Evolutionary conservation across 2,888 invertebrate species (phyloP).

Genomic region (Drosophila leonis): DNA sequence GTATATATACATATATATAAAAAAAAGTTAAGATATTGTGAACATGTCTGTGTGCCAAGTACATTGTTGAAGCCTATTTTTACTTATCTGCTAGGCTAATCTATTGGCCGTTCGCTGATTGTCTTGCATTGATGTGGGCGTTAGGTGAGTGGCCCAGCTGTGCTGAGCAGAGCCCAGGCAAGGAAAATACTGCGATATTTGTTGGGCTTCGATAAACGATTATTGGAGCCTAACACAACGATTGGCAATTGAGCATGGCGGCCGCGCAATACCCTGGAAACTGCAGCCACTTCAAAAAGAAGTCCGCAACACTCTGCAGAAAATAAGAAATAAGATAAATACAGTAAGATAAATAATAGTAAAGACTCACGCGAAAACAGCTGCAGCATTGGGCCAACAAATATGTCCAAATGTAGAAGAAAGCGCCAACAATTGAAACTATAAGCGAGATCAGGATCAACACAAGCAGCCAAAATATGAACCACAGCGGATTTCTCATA

Average conservation of each 20-base stretch:
- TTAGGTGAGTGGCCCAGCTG: neutral
- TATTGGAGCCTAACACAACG: conserved; percentile 23
- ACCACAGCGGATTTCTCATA: conserved; percentile 51
- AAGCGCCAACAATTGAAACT: conserved; percentile 35
- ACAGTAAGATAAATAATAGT: neutral
- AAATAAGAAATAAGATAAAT: too few species aligned
- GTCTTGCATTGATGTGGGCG: conserved; percentile 9
- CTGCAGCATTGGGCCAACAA: conserved; percentile 42
- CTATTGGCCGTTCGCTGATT: conserved; percentile 36
- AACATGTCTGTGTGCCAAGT: conserved; percentile 1
- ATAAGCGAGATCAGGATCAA: conserved; percentile 32
- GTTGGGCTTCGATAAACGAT: conserved; percentile 2
- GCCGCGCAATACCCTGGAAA: conserved; percentile 52
- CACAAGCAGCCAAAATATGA: conserved; percentile 44
- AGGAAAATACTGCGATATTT: neutral
- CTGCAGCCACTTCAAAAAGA: conserved; percentile 43
- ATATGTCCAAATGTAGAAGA: conserved; percentile 41
- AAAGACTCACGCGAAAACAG: conserved; percentile 37
- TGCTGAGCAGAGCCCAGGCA: neutral
- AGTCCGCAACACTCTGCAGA: conserved; percentile 33
- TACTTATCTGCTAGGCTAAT: conserved; percentile 36
- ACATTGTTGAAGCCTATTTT: conserved; percentile 4
- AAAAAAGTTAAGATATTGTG: conserved; percentile 1
- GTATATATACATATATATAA: neutral
- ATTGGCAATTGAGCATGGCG: conserved; percentile 49